phyloP scores from a whole-genome alignment of 2,113 vertebrate species.

The Ranitomeya variabilis region DNA sequence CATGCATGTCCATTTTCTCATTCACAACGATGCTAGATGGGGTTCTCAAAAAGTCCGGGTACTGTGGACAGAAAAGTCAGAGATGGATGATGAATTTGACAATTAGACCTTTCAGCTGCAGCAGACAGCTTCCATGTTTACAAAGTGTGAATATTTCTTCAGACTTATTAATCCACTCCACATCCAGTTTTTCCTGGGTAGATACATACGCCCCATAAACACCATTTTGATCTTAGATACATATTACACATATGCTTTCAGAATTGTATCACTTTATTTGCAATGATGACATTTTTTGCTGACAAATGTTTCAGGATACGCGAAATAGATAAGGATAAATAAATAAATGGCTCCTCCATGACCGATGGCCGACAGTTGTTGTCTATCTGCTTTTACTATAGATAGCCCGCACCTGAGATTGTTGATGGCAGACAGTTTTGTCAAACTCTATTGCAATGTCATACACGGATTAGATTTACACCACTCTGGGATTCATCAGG shows the following conservation, averaged over 20 bases:
- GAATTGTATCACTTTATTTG: neutral
- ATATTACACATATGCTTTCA: neutral
- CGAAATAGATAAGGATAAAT: conserved; percentile 21
- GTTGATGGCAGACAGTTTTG: conserved; percentile 33
- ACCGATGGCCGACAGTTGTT: conserved; percentile 7
- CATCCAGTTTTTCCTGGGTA: neutral
- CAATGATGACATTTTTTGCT: conserved; percentile 20
- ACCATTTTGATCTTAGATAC: neutral
- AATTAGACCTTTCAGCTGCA: neutral
- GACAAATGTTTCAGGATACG: conserved; percentile 1
- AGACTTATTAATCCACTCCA: neutral
- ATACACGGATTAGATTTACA: conserved; percentile 33
- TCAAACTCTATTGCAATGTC: conserved; percentile 40
- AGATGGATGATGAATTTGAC: too few species aligned
- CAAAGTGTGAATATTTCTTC: neutral
- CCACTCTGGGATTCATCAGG: conserved; percentile 18
- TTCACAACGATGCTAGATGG: too few species aligned
- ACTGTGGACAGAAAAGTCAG: too few species aligned
- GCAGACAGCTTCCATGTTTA: neutral
- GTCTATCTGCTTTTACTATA: conserved; percentile 19
- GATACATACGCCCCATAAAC: neutral
- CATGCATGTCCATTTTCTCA: too few species aligned
- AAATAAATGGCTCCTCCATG: neutral
- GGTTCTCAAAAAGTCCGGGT: too few species aligned
- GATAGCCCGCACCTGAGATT: conserved; percentile 33